These are phyloP conservation scores for Cynopterus sphinx DNA, from an alignment of 2,797 vertebrate species.

Conservation along the genomic window DNA sequence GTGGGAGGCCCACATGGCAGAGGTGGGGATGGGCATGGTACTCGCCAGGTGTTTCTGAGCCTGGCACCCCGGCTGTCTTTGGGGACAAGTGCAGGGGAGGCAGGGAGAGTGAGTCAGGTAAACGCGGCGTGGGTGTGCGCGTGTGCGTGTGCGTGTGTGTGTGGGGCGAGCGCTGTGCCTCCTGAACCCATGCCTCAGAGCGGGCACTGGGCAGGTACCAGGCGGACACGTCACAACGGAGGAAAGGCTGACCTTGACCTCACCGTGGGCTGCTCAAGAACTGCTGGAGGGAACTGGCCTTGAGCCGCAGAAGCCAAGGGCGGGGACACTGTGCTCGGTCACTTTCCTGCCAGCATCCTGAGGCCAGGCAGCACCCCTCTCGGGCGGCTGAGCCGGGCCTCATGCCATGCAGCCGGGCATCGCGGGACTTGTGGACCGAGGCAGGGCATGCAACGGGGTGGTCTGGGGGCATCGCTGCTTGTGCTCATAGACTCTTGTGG, in stretches of 20 bases:
- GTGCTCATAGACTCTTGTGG: not conserved
- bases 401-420: not conserved
- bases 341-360: slow-evolving; percentile 67
- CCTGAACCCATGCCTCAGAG: slow-evolving; percentile 67
- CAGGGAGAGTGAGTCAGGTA: not conserved
- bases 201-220: slow-evolving; percentile 79
- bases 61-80: not conserved
- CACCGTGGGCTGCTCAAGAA: slow-evolving; percentile 75
- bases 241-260: slow-evolving; percentile 84
- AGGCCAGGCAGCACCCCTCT: slow-evolving; percentile 72
- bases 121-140: no score
- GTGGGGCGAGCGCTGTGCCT: slow-evolving; percentile 68
- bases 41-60: not conserved
- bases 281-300: slow-evolving; percentile 80
- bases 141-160: not conserved
- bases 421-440: not conserved
- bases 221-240: slow-evolving; percentile 67
- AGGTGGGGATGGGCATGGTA: not conserved
- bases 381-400: not conserved
- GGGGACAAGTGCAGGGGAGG: not conserved
- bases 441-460: not conserved
- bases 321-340: slow-evolving; percentile 12
- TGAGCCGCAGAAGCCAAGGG: slow-evolving; percentile 78
- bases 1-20: rapidly evolving
- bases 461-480: not conserved